Base-by-base conservation (phyloP, 1,140 invertebrate genomes). In the Drosophila nasuta region DNA sequence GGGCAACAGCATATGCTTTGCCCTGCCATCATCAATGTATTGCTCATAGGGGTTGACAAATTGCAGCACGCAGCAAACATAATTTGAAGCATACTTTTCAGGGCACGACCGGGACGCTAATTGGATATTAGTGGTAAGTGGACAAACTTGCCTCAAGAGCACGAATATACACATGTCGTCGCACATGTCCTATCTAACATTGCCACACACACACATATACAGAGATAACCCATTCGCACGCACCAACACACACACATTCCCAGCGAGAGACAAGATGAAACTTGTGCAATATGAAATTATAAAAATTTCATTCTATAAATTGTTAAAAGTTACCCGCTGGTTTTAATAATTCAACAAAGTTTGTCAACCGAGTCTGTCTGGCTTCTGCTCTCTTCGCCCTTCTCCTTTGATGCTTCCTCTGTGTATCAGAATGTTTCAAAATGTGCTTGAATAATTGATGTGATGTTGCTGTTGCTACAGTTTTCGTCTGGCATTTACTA, bases 381-480 rank as follows among this genome's bases (percentile, higher is more conserved):
- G 4, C n/a, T 5, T 15, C 41, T 45, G 7, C 30, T 25, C 20
- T 25, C 20, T 38, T 3, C 3, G 6, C 25, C 3, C 3, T 3
- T 59, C 11, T 59, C 57, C 20, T 35, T 15, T 73, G 30, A 68
- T 59, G 49, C 65, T 75, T n/a, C 13, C 13, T 25, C 30, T 13
- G 25, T 30, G 51, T 65, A 38, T 62, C 51, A 54, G 51, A 46
- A 83, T 83, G 81, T 83, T 88, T 81, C 85, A 85, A 89, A 88
- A 81, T 89, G 72, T 76, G 71, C 68, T 70, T 88, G 75, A 89
- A 89, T 89, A 89, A 89, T 89, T 89, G 85, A 89, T 88, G 17
- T 56, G 35, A 35, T 60, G 33, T 20, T 46, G 64, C 10, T 81
- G 57, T 63, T 73, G 48, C 48, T 70, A 35, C 68, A 68, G 48